phyloP scores from a whole-genome alignment of 1,140 invertebrate species.

The Onthophagus taurus region DNA sequence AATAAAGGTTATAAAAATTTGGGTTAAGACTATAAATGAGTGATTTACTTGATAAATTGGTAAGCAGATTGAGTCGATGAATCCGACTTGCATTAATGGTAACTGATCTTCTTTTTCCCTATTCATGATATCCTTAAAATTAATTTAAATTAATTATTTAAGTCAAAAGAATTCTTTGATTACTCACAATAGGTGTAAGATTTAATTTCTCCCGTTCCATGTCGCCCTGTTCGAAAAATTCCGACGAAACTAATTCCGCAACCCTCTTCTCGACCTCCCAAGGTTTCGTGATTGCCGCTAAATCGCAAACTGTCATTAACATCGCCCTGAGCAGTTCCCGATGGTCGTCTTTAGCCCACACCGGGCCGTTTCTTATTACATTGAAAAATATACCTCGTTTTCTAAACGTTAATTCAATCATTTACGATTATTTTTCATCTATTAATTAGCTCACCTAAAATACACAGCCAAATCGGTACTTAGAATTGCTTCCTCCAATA shows the following conservation, averaged over 20 bases:
- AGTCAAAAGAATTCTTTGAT: not conserved
- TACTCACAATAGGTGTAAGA: conserved; percentile 75
- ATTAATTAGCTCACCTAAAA: conserved; percentile 74
- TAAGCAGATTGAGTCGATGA: conserved; percentile 92
- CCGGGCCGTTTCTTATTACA: conserved; percentile 49
- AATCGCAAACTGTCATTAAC: conserved; percentile 95
- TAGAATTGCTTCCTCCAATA: conserved; percentile 88
- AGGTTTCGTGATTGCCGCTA: conserved; percentile 92
- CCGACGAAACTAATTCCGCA: conserved; percentile 84
- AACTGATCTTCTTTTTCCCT: conserved; percentile 90
- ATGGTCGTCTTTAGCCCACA: conserved; percentile 65
- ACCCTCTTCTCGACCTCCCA: conserved; percentile 90
- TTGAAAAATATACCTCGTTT: conserved; percentile 76
- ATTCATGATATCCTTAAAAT: conserved; percentile 88
- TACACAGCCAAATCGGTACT: conserved; percentile 93
- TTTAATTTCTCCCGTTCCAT: conserved; percentile 78
- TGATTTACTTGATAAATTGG: conserved; percentile 83
- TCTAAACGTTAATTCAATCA: conserved; percentile 40
- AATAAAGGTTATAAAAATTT: conserved; percentile 9
- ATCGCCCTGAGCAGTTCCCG: conserved; percentile 76
- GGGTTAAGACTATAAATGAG: not conserved
- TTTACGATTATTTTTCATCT: not conserved
- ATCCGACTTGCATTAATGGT: conserved; percentile 92
- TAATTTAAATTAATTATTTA: conserved; percentile 15
- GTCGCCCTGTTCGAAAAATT: conserved; percentile 95